Evolutionary conservation across 2,113 vertebrate species (phyloP).

Genomic region (Hydrochoerus hydrochaeris): DNA sequence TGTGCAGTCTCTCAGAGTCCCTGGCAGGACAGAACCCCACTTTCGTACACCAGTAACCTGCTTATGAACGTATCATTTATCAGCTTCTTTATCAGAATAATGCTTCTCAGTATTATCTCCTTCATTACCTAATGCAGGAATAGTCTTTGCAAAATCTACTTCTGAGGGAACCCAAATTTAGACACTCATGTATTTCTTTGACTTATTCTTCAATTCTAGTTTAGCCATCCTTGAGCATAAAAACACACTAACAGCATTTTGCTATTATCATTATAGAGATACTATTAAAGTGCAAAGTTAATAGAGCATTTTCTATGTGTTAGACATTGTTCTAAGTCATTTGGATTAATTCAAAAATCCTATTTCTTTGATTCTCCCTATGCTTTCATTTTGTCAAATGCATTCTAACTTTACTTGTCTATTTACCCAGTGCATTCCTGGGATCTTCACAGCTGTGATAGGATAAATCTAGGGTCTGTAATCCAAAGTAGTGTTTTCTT

Average conservation of each 20-base stretch:
- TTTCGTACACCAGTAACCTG: neutral
- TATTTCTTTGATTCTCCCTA: neutral
- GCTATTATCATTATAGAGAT: neutral
- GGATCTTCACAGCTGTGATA: neutral
- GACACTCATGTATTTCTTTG: neutral
- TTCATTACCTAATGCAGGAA: neutral
- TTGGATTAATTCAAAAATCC: neutral
- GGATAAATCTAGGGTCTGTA: neutral
- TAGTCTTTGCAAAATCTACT: neutral
- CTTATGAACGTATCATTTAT: neutral
- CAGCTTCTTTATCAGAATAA: neutral
- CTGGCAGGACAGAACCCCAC: neutral
- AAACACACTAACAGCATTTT: neutral
- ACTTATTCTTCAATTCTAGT: neutral
- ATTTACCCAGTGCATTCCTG: neutral
- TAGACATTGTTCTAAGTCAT: constrained; percentile 3
- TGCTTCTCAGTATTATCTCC: neutral
- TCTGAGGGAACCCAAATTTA: neutral
- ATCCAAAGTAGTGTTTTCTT: neutral
- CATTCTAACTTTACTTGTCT: neutral
- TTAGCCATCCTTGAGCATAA: neutral
- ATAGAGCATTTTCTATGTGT: neutral
- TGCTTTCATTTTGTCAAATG: constrained; percentile 33
- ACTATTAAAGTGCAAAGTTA: neutral
- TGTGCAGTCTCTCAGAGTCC: neutral